Percentiles rank a stretch among this genome's conserved stretches.
These are phyloP conservation scores for Spea bombifrons DNA, from an alignment of 2,113 vertebrate species.

Conservation along the genomic window DNA sequence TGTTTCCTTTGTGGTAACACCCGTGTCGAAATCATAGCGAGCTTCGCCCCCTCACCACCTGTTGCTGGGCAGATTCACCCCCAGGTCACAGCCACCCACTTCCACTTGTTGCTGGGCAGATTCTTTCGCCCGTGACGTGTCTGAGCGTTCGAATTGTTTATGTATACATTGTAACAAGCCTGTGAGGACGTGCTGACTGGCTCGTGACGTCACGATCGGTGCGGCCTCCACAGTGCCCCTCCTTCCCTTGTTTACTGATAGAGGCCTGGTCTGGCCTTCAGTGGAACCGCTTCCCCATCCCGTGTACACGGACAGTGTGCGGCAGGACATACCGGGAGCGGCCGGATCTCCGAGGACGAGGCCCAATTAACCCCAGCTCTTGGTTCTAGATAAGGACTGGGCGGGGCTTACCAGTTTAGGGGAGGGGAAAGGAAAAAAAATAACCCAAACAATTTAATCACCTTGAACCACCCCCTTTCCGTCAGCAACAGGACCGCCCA, in stretches of 20 bases:
- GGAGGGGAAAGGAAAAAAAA: background rate
- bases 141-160: conserved; percentile 23
- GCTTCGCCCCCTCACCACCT: conserved; percentile 18
- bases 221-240: conserved; percentile 33
- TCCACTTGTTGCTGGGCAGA: conserved; percentile 45
- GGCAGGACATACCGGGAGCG: background rate
- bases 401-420: background rate
- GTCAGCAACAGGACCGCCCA: background rate
- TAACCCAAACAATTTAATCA: background rate
- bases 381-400: background rate
- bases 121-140: conserved; percentile 26
- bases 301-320: background rate
- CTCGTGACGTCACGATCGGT: conserved; percentile 45
- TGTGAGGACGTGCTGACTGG: conserved; percentile 31
- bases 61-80: conserved; percentile 35
- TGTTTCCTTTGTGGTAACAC: too few relatives aligned
- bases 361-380: background rate
- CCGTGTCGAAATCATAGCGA: background rate
- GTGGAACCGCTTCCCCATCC: background rate
- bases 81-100: background rate
- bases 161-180: conserved; percentile 37
- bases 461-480: background rate
- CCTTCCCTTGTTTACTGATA: conserved; percentile 54
- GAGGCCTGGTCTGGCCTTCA: background rate
- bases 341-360: background rate